Conservation (phyloP, 1,140 invertebrate species). For the Calliphora vicina region DNA sequence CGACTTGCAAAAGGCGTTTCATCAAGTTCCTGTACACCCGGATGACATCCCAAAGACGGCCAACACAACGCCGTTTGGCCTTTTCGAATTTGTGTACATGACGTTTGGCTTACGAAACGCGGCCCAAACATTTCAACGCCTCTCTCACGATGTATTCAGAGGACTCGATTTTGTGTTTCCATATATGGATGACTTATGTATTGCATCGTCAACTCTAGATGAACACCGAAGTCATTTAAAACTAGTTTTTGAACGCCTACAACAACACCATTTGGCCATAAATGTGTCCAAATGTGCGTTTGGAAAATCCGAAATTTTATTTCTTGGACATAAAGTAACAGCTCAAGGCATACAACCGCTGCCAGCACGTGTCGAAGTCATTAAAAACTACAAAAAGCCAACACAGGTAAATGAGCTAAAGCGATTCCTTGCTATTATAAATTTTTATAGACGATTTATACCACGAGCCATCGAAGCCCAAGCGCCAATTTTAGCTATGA, state of each 20-base stretch:
- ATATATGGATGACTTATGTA: constrained; percentile 66
- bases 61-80: constrained; percentile 57
- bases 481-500: not conserved
- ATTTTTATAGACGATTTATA: constrained; percentile 40
- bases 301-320: constrained; percentile 46
- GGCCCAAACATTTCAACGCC: constrained; percentile 64
- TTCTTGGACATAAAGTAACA: constrained; percentile 44
- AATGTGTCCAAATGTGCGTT: constrained; percentile 32
- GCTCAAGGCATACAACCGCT: constrained; percentile 44
- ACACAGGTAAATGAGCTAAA: constrained; percentile 35
- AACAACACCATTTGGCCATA: constrained; percentile 48
- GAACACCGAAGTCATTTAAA: constrained; percentile 51
- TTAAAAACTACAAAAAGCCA: too few relatives aligned
- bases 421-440: constrained; percentile 63
- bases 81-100: constrained; percentile 62
- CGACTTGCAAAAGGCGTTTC: constrained; percentile 65
- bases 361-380: constrained; percentile 38
- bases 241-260: constrained; percentile 44
- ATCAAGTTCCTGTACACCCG: too few relatives aligned
- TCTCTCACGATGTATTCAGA: constrained; percentile 63
- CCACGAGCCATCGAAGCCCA: constrained; percentile 18
- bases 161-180: constrained; percentile 55
- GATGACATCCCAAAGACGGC: constrained; percentile 60
- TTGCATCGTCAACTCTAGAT: constrained; percentile 53
- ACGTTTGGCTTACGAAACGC: constrained; percentile 60